Percentiles rank a stretch among this genome's conserved stretches.
These are phyloP conservation scores for Channa maculata DNA, from an alignment of 2,113 vertebrate species.

Conservation along the genomic window DNA sequence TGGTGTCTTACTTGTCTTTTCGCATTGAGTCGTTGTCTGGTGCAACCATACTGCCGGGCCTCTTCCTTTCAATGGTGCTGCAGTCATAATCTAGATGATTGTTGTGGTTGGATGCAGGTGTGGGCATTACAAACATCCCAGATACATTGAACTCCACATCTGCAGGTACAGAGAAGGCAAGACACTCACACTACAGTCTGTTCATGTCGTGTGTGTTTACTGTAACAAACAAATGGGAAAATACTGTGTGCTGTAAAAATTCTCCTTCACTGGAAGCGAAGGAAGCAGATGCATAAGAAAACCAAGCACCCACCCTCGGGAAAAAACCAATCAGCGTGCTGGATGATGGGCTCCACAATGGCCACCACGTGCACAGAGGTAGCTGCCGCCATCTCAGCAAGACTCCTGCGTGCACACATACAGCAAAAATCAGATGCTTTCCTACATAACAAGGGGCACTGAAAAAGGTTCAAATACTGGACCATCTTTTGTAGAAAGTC, in stretches of 20 bases:
- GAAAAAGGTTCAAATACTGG: slow-evolving; percentile 25
- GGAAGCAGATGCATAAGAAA: not conserved
- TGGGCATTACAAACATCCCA: slow-evolving; percentile 91
- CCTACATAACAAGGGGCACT: not conserved
- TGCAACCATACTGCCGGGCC: slow-evolving; percentile 92
- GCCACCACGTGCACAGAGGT: slow-evolving; percentile 97
- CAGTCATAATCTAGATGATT: slow-evolving; percentile 90
- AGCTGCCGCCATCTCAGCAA: slow-evolving; percentile 97
- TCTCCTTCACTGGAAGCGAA: not conserved
- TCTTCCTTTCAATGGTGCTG: slow-evolving; percentile 91
- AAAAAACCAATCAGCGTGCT: slow-evolving; percentile 98
- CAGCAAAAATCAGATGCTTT: slow-evolving; percentile 30
- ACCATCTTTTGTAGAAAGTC: not conserved
- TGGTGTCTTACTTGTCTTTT: slow-evolving; percentile 88
- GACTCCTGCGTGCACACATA: slow-evolving; percentile 72
- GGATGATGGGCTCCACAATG: slow-evolving; percentile 96
- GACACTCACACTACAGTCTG: no score
- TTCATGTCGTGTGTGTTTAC: no score
- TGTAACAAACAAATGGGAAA: no score
- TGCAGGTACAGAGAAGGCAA: slow-evolving; percentile 56
- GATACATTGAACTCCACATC: slow-evolving; percentile 98
- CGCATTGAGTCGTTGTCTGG: slow-evolving; percentile 89
- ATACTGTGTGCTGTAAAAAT: no score
- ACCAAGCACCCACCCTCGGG: slow-evolving; percentile 88
- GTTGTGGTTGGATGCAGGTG: slow-evolving; percentile 86